Conservation (phyloP, 2,888 invertebrate genomes). For the Euplexia lucipara region DNA sequence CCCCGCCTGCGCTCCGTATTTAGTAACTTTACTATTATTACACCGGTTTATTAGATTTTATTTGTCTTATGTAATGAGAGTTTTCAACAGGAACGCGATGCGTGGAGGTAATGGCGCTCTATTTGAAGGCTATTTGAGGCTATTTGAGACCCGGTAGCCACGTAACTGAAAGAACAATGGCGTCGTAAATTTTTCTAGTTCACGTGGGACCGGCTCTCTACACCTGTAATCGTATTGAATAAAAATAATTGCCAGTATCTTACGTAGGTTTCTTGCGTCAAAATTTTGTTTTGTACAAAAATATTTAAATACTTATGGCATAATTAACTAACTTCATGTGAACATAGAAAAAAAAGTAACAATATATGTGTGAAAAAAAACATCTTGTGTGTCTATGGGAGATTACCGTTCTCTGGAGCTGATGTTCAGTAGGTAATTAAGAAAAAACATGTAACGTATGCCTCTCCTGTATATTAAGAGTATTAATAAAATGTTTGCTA, state of each 20-base stretch:
- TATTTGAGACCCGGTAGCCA: constrained; percentile 44
- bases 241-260: constrained; percentile 4
- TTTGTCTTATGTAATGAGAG: constrained; percentile 63
- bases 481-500: too few relatives aligned
- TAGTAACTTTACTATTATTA: constrained; percentile 79
- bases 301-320: too few relatives aligned
- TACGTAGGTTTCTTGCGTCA: too few relatives aligned
- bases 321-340: too few relatives aligned
- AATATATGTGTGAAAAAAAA: too few relatives aligned
- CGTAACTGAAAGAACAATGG: constrained; percentile 37
- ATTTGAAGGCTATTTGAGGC: constrained; percentile 48
- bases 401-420: too few relatives aligned
- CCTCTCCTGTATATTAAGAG: too few relatives aligned
- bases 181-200: constrained; percentile 41
- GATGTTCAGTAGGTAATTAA: too few relatives aligned
- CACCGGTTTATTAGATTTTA: constrained; percentile 78
- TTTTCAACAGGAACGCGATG: constrained; percentile 46
- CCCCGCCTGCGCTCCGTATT: constrained; percentile 78
- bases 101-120: constrained; percentile 36
- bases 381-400: not conserved
- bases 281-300: too few relatives aligned
- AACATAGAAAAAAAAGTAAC: too few relatives aligned
- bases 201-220: not conserved
- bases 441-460: too few relatives aligned
- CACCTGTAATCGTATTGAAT: constrained; percentile 40